Evolutionary conservation across 2,797 vertebrate species (phyloP).

Genomic region (Tragelaphus eurycerus): DNA sequence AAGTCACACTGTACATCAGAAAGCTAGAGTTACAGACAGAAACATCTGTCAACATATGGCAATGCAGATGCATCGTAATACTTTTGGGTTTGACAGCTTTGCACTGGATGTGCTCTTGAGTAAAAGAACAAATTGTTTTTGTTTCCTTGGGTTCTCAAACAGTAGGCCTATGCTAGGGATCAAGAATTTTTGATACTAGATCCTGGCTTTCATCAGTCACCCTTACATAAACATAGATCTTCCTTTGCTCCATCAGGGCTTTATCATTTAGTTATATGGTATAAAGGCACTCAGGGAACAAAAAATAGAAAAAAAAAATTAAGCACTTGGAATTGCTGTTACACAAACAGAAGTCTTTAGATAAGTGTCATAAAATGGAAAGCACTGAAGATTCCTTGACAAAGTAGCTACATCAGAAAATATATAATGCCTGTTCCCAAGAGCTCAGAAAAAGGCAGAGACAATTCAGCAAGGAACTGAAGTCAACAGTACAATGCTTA

Average conservation of each 20-base stretch:
- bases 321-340: neutral
- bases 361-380: constrained; percentile 47
- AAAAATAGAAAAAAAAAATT: neutral
- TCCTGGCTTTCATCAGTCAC: constrained; percentile 39
- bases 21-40: neutral
- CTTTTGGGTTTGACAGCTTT: constrained; percentile 54
- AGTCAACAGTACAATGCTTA: constrained; percentile 20
- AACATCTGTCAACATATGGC: constrained; percentile 69
- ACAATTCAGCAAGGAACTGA: neutral
- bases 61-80: neutral
- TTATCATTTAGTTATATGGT: constrained; percentile 14
- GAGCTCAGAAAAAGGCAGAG: neutral
- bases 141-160: constrained; percentile 47
- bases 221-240: constrained; percentile 25
- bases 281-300: neutral
- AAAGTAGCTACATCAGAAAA: constrained; percentile 31
- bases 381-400: neutral
- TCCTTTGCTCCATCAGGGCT: neutral
- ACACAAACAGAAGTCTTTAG: constrained; percentile 28
- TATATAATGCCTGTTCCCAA: neutral
- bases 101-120: constrained; percentile 33
- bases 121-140: constrained; percentile 56
- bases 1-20: constrained; percentile 41
- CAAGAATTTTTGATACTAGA: constrained; percentile 32
- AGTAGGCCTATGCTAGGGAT: constrained; percentile 35